Conservation (phyloP, 2,797 vertebrate species). For the Astyanax mexicanus region DNA sequence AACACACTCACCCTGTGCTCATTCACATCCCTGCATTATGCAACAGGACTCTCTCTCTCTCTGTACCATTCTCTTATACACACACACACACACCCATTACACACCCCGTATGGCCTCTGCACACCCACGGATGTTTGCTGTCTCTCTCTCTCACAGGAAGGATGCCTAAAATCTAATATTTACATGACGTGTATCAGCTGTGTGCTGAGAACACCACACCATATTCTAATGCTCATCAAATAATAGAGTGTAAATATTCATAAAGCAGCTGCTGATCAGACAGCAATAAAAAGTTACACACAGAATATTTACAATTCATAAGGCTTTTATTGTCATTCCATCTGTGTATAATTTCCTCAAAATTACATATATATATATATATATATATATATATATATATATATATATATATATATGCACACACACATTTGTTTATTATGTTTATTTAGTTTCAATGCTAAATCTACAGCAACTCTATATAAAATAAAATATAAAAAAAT, state of each 20-base stretch:
- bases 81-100: conserved; percentile 35
- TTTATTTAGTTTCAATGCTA: too few species aligned
- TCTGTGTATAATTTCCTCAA: too few species aligned
- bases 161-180: conserved; percentile 23
- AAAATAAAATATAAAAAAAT: too few species aligned
- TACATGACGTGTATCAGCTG: conserved; percentile 30
- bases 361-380: too few species aligned
- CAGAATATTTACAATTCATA: too few species aligned
- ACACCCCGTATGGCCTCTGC: conserved; percentile 14
- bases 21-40: conserved; percentile 44
- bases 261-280: not conserved
- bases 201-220: not conserved
- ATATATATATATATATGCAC: too few species aligned
- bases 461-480: too few species aligned
- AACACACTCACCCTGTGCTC: conserved; percentile 30
- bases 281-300: conserved; percentile 1
- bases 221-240: not conserved
- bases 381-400: too few species aligned
- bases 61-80: not conserved
- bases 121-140: conserved; percentile 44
- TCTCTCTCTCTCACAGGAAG: conserved; percentile 34
- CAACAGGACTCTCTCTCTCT: conserved; percentile 10
- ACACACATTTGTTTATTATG: too few species aligned
- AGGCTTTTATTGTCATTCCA: too few species aligned
- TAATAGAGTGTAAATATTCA: not conserved